Evolutionary conservation across 2,888 invertebrate genomes (phyloP).

Genomic region (Eilema sororculum): DNA sequence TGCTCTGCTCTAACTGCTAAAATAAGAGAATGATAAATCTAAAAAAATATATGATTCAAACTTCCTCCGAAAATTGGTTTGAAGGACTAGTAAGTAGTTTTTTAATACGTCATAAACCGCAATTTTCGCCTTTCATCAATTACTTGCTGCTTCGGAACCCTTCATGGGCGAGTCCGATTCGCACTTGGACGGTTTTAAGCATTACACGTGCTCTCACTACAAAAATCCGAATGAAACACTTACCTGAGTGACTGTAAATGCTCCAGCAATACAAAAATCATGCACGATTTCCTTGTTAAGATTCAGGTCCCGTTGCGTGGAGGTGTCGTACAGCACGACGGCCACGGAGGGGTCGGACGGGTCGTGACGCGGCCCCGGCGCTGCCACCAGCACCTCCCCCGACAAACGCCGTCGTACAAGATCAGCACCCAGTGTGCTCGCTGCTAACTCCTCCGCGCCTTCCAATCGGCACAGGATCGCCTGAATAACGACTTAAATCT

Average conservation of each 20-base stretch:
- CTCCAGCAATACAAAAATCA: slow-evolving; percentile 78
- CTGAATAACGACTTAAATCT: slow-evolving; percentile 59
- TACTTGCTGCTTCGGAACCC: no score
- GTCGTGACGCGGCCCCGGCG: slow-evolving; percentile 77
- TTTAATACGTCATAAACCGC: no score
- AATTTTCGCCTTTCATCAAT: no score
- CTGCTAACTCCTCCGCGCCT: slow-evolving; percentile 89
- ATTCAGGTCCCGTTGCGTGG: slow-evolving; percentile 88
- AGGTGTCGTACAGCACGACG: slow-evolving; percentile 89
- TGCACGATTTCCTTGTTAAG: slow-evolving; percentile 88
- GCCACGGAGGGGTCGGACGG: slow-evolving; percentile 83
- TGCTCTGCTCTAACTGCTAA: no score
- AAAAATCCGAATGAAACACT: no score
- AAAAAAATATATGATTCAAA: no score
- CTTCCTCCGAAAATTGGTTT: no score
- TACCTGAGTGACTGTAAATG: slow-evolving; percentile 74
- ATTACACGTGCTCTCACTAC: no score
- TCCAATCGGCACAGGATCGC: slow-evolving; percentile 90
- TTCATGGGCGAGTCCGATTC: no score
- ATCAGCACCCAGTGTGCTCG: slow-evolving; percentile 65
- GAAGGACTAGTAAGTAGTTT: no score
- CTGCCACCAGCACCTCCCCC: slow-evolving; percentile 87
- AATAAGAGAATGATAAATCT: no score
- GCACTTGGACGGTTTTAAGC: no score
- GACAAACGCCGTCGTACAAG: slow-evolving; percentile 75